Base-by-base conservation (phyloP, 2,113 vertebrate genomes). In the Menidia beryllina region DNA sequence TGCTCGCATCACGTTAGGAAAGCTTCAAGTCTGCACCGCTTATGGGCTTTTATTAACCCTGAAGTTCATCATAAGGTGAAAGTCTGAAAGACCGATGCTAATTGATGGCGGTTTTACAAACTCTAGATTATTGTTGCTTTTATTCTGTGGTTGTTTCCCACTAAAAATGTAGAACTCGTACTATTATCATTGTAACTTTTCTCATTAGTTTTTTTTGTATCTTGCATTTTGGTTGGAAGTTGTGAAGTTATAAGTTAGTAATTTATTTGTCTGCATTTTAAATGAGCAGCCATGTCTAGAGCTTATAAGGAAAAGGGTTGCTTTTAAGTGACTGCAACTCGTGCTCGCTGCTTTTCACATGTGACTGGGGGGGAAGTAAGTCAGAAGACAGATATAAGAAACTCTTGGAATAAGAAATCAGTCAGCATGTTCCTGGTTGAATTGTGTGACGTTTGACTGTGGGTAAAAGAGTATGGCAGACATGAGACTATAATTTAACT, bases 301-400 rank as follows among this genome's bases (percentile, higher is more conserved):
- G 27, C 43, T 61, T 21, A 7, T 69, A 41, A 73, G 0, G 43
- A 36, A 51, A 64, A 30, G 27, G 41, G 59, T 34, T 25, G 59
- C 13, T 30, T 47, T 63, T 63, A n/a, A 23, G 27, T 6, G 39
- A 25, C 20, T 43, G 38, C 25, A 49, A 47, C 48, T 34, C 48
- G 5, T 12, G 23, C 38, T 24, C 20, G 19, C 24, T 60, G 24
- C 49, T 64, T 52, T 69, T 67, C 21, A 69, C 69, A 74, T 59
- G 75, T 81, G 85, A 85, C 52, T 69, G 19, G 41, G 21, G 52
- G 72, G 77, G 83, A 87, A 90, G 79, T 85, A 51, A 83, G n/a
- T 73, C 48, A 75, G 73, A 39, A 67, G 13, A 63, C 52, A 27
- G 63, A 7, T 0, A 1, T 62, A 39, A 54, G 67, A 49, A 12